Percentiles rank a stretch among this genome's conserved stretches.
Evolutionary conservation across 1,140 invertebrate species (phyloP).

Genomic region (Zaprionus gabonicus): DNA sequence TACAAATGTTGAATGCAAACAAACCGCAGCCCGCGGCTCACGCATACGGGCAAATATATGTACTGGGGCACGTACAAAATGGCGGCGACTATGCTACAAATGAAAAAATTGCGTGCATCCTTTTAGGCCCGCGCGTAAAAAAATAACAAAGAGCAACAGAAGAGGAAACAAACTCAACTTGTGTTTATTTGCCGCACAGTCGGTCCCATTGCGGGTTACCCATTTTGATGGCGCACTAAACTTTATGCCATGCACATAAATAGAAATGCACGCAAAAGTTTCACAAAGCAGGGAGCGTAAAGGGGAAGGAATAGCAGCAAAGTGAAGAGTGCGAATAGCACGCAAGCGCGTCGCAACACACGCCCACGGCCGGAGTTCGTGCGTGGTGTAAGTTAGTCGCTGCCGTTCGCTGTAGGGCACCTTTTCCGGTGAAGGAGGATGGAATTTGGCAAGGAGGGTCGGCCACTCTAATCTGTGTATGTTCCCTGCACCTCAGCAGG

Average conservation of each 20-base stretch:
- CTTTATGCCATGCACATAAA: conserved; percentile 76
- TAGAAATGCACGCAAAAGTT: conserved; percentile 74
- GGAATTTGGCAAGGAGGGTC: not conserved
- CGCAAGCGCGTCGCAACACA: conserved; percentile 33
- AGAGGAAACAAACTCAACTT: conserved; percentile 36
- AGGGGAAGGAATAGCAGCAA: conserved; percentile 11
- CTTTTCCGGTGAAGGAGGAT: conserved; percentile 9
- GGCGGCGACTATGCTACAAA: conserved; percentile 35
- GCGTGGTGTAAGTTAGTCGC: conserved; percentile 27
- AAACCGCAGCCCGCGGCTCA: conserved; percentile 55
- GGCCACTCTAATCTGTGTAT: conserved; percentile 59
- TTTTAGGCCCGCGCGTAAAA: conserved; percentile 68
- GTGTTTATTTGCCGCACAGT: conserved; percentile 47
- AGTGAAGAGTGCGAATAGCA: conserved; percentile 17
- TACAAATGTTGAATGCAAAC: conserved; percentile 74
- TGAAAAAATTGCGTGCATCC: conserved; percentile 77
- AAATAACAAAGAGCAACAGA: conserved; percentile 31
- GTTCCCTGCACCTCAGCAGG: conserved; percentile 53
- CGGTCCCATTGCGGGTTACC: conserved; percentile 20
- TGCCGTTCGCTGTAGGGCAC: conserved; percentile 10
- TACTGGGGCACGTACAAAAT: conserved; percentile 46
- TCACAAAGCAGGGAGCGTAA: conserved; percentile 45
- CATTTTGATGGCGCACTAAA: conserved; percentile 74
- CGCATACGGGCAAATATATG: conserved; percentile 5
- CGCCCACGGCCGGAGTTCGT: conserved; percentile 21